These are phyloP conservation scores for Scopus umbretta DNA, from an alignment of 2,113 vertebrate genomes.

Conservation along the genomic window DNA sequence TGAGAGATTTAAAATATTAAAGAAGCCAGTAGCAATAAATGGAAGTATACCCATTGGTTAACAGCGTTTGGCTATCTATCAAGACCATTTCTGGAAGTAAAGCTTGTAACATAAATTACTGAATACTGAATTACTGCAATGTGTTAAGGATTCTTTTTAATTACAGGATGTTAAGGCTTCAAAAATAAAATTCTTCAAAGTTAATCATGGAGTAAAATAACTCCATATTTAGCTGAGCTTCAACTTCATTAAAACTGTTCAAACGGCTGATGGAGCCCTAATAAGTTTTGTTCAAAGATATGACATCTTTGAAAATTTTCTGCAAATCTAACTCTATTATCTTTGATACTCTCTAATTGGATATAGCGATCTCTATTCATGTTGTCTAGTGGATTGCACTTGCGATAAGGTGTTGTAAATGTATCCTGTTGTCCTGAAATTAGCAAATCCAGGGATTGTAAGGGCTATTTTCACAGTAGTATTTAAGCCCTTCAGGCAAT, in stretches of 20 bases:
- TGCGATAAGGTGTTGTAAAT: not conserved
- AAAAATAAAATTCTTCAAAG: conserved; percentile 58
- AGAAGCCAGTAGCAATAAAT: not conserved
- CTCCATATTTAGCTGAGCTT: conserved; percentile 52
- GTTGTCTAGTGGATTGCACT: conserved; percentile 30
- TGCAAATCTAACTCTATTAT: conserved; percentile 54
- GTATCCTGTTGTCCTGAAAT: not conserved
- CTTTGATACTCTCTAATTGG: conserved; percentile 68
- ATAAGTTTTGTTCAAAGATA: conserved; percentile 71
- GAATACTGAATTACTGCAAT: conserved; percentile 7
- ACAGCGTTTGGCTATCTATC: not conserved
- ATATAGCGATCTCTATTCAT: conserved; percentile 19
- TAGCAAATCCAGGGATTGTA: not conserved
- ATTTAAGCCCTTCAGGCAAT: not conserved
- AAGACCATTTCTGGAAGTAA: conserved; percentile 34
- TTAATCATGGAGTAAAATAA: conserved; percentile 46
- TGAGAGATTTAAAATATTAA: conserved; percentile 16
- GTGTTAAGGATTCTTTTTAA: conserved; percentile 66
- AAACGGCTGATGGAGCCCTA: conserved; percentile 57
- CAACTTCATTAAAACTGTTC: conserved; percentile 70
- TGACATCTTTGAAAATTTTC: conserved; percentile 62
- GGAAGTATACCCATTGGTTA: not conserved
- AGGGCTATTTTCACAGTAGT: not conserved
- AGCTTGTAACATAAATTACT: conserved; percentile 31
- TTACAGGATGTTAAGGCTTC: conserved; percentile 53